A percentile compares a stretch with the other conserved stretches of the same genome.
phyloP scores from a whole-genome alignment of 2,888 invertebrate species.

The Ophion ellenae region DNA sequence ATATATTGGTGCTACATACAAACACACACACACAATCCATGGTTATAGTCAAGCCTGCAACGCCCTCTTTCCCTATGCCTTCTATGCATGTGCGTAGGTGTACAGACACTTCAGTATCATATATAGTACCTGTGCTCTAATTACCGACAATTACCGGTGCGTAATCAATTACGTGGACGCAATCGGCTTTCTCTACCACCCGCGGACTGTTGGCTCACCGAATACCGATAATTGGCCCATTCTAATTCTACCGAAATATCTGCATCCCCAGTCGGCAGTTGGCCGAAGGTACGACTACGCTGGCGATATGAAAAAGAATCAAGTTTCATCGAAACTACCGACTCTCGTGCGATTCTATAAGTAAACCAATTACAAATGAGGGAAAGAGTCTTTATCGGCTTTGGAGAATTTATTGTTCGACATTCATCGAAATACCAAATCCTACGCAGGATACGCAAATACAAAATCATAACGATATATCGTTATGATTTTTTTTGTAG shows the following conservation, averaged over 20 bases:
- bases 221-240: constrained; percentile 74
- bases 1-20: constrained; percentile 12
- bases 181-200: constrained; percentile 72
- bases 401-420: not conserved
- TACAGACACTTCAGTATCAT: constrained; percentile 29
- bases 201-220: constrained; percentile 72
- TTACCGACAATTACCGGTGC: constrained; percentile 80
- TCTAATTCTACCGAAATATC: constrained; percentile 59
- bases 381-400: not conserved
- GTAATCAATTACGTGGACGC: constrained; percentile 81
- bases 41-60: constrained; percentile 33
- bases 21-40: not conserved
- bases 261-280: constrained; percentile 27
- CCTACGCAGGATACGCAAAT: too few species aligned
- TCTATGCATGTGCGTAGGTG: constrained; percentile 13
- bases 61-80: not conserved
- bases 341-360: not conserved
- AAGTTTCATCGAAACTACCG: not conserved
- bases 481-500: too few species aligned
- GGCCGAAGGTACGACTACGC: not conserved
- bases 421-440: not conserved
- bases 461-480: too few species aligned
- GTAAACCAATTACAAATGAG: not conserved
- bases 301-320: constrained; percentile 12
- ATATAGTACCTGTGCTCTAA: constrained; percentile 75